Base-by-base conservation (phyloP, 1,140 invertebrate genomes). In the Leptinotarsa lineolata region DNA sequence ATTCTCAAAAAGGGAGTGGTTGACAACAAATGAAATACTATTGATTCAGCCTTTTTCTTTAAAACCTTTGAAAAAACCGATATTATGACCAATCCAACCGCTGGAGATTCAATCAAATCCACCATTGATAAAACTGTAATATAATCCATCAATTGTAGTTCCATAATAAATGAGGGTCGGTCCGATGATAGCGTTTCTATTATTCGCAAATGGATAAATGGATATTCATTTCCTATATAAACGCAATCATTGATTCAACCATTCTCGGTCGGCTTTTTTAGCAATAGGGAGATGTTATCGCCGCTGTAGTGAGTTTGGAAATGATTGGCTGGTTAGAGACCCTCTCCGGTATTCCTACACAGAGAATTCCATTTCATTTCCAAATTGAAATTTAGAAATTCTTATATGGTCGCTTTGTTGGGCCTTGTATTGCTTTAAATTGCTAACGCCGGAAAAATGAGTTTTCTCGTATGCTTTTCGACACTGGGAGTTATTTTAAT, bases 141-240 rank as follows among this genome's bases (percentile, higher is more conserved):
- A 24, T 60, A 63, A 64, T 71, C 70, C 59, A 45, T n/a, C 21
- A 30, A 64, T 54, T 59, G 70, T 69, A 76, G 74, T 76, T 74
- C 68, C 24, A 65, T 76, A 66, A 73, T 70, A 74, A 76, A 74
- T 74, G 69, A 24, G 46, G 59, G 67, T 72, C 66, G 73, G 72
- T 73, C n/a, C n/a, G 75, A 73, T 77, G 77, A 77, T 74, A 65
- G 65, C 73, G 70, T 72, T 74, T 72, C 75, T 77, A 76, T 78
- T 78, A 78, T 78, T 64, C 68, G 71, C 67, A 72, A 78, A 78
- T 54, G 48, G 48, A 54, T 54, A 54, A 54, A 54, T 78, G 75
- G 77, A 78, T 78, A 78, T 79, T 77, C 77, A 76, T 78, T 79
- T 70, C 75, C 76, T 72, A 76, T 78, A 78, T 76, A 79, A 78